phyloP scores from a whole-genome alignment of 1,140 invertebrate genomes.

The Trachymyrmex cornetzi region DNA sequence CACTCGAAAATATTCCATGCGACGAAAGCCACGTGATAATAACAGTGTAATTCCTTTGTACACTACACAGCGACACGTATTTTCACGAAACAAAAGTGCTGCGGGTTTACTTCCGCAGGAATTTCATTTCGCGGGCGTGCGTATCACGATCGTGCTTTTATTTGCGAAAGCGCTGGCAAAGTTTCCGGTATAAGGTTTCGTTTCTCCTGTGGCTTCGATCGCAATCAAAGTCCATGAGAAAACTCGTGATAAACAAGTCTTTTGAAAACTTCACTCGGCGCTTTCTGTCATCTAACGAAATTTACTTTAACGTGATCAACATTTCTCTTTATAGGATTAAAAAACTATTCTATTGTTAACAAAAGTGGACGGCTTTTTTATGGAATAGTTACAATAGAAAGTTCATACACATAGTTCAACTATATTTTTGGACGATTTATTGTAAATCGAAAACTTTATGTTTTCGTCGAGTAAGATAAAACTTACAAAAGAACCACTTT shows the following conservation, averaged over 20 bases:
- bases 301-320: not conserved
- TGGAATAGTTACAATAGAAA: not conserved
- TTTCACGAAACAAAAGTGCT: slow-evolving; percentile 48
- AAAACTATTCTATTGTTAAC: not conserved
- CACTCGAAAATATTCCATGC: slow-evolving; percentile 10
- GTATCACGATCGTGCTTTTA: slow-evolving; percentile 33
- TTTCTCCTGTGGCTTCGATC: slow-evolving; percentile 31
- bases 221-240: slow-evolving; percentile 25
- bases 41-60: slow-evolving; percentile 34
- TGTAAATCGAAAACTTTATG: not conserved
- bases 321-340: slow-evolving; percentile 1
- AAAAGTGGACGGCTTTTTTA: not conserved
- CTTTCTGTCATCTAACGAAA: slow-evolving; percentile 7
- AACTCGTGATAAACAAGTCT: slow-evolving; percentile 32
- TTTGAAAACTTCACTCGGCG: slow-evolving; percentile 17
- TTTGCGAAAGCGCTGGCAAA: slow-evolving; percentile 13
- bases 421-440: not conserved
- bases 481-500: not conserved
- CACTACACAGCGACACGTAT: slow-evolving; percentile 11
- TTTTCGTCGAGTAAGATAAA: not conserved
- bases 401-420: not conserved
- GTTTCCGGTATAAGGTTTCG: slow-evolving; percentile 42
- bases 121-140: slow-evolving; percentile 38
- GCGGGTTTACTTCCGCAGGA: slow-evolving; percentile 39
- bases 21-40: slow-evolving; percentile 27